These are phyloP conservation scores for Monodelphis domestica DNA, from an alignment of 2,797 vertebrate genomes.

Conservation along the genomic window DNA sequence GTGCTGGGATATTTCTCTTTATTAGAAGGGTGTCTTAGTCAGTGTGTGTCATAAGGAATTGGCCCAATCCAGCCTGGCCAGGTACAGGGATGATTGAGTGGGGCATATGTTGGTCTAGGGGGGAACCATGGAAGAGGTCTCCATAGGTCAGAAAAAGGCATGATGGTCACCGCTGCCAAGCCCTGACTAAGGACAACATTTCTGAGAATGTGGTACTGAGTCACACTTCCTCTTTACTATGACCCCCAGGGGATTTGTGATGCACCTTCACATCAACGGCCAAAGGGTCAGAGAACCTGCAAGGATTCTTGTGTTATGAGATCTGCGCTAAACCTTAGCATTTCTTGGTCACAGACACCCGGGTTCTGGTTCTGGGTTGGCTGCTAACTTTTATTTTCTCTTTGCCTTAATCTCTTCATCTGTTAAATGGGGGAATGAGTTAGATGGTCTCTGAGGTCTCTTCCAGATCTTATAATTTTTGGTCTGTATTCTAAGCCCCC, in stretches of 20 bases:
- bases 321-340: background rate
- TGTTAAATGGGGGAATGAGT: background rate
- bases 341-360: background rate
- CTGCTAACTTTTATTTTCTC: background rate
- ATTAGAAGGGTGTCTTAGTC: background rate
- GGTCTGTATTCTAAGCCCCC: no score
- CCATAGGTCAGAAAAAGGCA: background rate
- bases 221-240: background rate
- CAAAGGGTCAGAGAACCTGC: background rate
- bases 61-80: rapidly evolving
- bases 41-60: background rate
- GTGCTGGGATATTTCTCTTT: background rate
- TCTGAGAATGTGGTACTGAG: background rate
- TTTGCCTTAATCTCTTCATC: background rate
- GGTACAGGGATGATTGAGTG: rapidly evolving
- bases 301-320: background rate
- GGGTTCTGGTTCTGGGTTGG: background rate
- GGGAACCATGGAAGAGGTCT: background rate
- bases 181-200: background rate
- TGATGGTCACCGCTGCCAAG: background rate
- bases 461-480: no score
- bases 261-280: background rate
- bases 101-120: background rate
- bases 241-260: background rate
- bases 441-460: background rate